These are phyloP conservation scores for Eulithis testata DNA, from an alignment of 2,888 invertebrate genomes.

Conservation along the genomic window DNA sequence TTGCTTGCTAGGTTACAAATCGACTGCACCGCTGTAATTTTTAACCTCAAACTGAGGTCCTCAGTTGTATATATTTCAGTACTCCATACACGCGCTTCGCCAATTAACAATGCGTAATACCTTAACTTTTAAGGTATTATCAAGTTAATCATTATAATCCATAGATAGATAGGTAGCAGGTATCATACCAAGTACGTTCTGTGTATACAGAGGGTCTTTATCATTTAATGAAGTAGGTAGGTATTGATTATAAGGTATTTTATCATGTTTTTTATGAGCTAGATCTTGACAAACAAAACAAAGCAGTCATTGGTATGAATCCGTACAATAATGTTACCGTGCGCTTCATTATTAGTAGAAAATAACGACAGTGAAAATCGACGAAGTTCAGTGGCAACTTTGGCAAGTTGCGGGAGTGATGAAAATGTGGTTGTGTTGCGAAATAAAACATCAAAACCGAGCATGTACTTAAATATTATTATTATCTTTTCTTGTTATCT, in stretches of 20 bases:
- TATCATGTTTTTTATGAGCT: slow-evolving; percentile 26
- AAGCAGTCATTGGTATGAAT: slow-evolving; percentile 15
- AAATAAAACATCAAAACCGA: slow-evolving; percentile 21
- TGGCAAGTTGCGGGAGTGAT: slow-evolving; percentile 15
- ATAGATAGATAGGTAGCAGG: slow-evolving; percentile 3
- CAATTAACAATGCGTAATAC: too few relatives aligned
- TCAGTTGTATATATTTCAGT: too few relatives aligned
- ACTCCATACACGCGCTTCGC: too few relatives aligned
- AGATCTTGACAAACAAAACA: slow-evolving; percentile 20
- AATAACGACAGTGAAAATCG: slow-evolving; percentile 14
- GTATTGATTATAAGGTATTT: slow-evolving; percentile 22
- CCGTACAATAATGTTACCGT: slow-evolving; percentile 25
- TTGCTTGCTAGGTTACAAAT: too few relatives aligned
- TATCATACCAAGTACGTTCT: slow-evolving; percentile 9
- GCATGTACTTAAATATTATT: slow-evolving; percentile 22
- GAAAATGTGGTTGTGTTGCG: slow-evolving; percentile 11
- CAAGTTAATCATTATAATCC: slow-evolving; percentile 11
- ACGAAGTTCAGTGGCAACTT: slow-evolving; percentile 11
- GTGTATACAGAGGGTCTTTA: slow-evolving; percentile 16
- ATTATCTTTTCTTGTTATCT: slow-evolving; percentile 3
- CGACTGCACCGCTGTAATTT: too few relatives aligned
- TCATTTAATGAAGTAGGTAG: slow-evolving; percentile 22
- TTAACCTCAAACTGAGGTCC: too few relatives aligned
- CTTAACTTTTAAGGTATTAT: background rate
- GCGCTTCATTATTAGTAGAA: slow-evolving; percentile 17